These are phyloP conservation scores for Ditylenchus weischeri DNA, from an alignment of 2,888 invertebrate species.

Conservation along the genomic window DNA sequence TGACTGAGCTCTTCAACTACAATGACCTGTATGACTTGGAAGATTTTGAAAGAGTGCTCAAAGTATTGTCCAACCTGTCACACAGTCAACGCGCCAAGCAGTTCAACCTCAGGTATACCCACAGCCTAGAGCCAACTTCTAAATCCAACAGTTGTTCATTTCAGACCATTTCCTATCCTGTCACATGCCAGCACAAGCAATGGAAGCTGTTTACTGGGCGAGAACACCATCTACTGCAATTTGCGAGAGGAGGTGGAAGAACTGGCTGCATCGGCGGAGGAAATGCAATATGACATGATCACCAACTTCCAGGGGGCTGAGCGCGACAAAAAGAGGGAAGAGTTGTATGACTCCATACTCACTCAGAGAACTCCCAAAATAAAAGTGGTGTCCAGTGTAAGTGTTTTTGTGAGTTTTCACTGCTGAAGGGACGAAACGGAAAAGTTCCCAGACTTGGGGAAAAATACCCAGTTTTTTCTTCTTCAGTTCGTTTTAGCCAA, in stretches of 20 bases:
- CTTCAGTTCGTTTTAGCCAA: too few relatives aligned
- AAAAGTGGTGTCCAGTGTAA: neutral
- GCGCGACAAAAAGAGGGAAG: constrained; percentile 26
- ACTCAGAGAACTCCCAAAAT: constrained; percentile 18
- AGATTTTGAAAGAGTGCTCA: constrained; percentile 75
- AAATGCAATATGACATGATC: constrained; percentile 14
- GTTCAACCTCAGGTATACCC: constrained; percentile 26
- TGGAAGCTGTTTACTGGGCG: neutral
- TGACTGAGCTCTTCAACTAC: constrained; percentile 87
- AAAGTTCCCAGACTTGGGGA: too few relatives aligned
- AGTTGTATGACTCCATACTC: constrained; percentile 43
- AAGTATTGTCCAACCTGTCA: constrained; percentile 40
- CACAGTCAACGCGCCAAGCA: constrained; percentile 27
- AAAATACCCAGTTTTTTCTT: too few relatives aligned
- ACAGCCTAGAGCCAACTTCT: too few relatives aligned
- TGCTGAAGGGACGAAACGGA: too few relatives aligned
- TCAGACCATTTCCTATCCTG: constrained; percentile 24
- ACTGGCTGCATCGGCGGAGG: constrained; percentile 1
- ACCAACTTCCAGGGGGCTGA: constrained; percentile 12
- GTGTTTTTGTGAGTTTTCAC: constrained; percentile 1
- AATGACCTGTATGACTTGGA: constrained; percentile 89
- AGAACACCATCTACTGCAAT: constrained; percentile 43
- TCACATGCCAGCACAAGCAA: constrained; percentile 9
- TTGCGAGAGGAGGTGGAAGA: constrained; percentile 37
- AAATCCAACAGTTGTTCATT: too few relatives aligned